phyloP scores from a whole-genome alignment of 2,797 vertebrate genomes.

The Rhinophrynus dorsalis region DNA sequence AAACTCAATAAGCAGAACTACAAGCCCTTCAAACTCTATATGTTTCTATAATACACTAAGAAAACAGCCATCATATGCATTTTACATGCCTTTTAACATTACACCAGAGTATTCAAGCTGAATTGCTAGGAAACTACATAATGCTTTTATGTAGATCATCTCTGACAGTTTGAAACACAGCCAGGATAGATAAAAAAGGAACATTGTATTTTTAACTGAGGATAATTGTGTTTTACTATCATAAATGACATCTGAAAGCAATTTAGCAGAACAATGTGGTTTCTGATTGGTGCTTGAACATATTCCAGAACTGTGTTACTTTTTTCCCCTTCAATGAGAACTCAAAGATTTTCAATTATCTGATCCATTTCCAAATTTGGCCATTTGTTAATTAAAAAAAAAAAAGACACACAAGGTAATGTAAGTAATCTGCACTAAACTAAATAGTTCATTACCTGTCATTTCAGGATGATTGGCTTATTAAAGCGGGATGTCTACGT shows the following conservation, averaged over 20 bases:
- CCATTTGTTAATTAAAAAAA: constrained; percentile 30
- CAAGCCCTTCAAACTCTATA: constrained; percentile 55
- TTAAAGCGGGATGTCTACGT: background rate
- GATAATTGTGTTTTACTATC: constrained; percentile 86
- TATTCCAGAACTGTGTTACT: constrained; percentile 79
- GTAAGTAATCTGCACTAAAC: constrained; percentile 61
- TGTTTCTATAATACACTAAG: constrained; percentile 58
- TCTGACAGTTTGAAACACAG: constrained; percentile 77
- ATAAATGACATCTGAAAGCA: constrained; percentile 89
- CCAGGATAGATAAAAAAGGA: constrained; percentile 84
- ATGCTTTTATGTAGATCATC: constrained; percentile 79
- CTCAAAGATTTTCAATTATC: constrained; percentile 83
- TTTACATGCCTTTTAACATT: constrained; percentile 54
- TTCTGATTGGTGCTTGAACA: constrained; percentile 86
- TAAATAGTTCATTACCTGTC: constrained; percentile 51
- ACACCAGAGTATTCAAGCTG: constrained; percentile 54
- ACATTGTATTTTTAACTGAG: constrained; percentile 88
- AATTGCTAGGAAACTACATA: constrained; percentile 72
- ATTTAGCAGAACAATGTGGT: constrained; percentile 89
- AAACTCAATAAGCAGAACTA: constrained; percentile 50
- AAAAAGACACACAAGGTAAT: constrained; percentile 22
- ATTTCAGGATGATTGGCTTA: constrained; percentile 18
- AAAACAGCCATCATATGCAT: constrained; percentile 60
- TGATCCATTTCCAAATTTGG: constrained; percentile 64
- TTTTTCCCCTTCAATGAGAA: constrained; percentile 56